These are phyloP conservation scores for Drosophila ohnishii DNA, from an alignment of 1,140 invertebrate species.

Conservation along the genomic window DNA sequence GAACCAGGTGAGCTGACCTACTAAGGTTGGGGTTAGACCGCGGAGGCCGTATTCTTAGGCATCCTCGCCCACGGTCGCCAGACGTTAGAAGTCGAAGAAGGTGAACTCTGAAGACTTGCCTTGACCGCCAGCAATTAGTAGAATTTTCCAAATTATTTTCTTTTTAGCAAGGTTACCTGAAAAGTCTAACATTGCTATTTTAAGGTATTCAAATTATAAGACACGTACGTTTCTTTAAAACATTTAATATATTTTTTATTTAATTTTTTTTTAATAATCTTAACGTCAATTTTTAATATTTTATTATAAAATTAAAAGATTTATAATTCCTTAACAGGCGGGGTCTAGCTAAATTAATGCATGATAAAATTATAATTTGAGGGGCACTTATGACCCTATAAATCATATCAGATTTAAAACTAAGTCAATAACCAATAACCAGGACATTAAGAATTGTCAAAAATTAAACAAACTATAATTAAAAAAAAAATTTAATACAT, in stretches of 20 bases:
- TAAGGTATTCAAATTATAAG: background rate
- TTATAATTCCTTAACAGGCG: too few species aligned
- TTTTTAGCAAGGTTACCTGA: background rate
- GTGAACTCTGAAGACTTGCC: background rate
- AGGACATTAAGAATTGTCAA: too few species aligned
- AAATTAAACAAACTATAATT: too few species aligned
- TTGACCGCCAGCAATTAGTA: background rate
- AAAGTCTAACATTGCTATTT: background rate
- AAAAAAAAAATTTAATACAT: too few species aligned
- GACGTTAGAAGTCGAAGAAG: slow-evolving; percentile 8
- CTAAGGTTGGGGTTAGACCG: slow-evolving; percentile 37
- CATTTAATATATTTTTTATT: background rate
- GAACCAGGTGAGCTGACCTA: slow-evolving; percentile 50
- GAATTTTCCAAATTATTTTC: background rate
- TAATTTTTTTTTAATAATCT: too few species aligned
- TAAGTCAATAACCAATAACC: too few species aligned
- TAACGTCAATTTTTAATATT: too few species aligned
- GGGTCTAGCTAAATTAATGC: too few species aligned
- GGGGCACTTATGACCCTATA: too few species aligned
- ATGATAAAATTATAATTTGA: too few species aligned
- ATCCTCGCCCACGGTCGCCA: slow-evolving; percentile 29
- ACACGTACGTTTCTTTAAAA: background rate
- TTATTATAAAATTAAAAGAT: too few species aligned
- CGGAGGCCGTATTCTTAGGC: background rate
- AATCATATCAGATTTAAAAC: too few species aligned